phyloP scores from a whole-genome alignment of 2,113 vertebrate genomes.

The Forbesichthys agassizii region DNA sequence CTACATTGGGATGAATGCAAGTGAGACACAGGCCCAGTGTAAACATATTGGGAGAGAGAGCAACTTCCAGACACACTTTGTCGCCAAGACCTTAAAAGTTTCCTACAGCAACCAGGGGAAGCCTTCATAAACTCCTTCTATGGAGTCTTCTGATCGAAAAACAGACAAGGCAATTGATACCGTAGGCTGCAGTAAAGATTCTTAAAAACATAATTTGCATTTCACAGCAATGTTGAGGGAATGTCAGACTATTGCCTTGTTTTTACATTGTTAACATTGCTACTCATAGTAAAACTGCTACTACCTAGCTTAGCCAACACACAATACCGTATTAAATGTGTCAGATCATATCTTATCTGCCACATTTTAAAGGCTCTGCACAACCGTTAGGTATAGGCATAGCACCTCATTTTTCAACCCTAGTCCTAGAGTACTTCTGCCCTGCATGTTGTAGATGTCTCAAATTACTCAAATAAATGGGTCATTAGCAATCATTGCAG shows the following conservation, averaged over 20 bases:
- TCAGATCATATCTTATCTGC: too few species aligned
- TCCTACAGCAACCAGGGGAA: slow-evolving; percentile 9
- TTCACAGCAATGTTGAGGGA: neutral
- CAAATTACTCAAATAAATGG: too few species aligned
- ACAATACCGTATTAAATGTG: too few species aligned
- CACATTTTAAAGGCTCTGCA: too few species aligned
- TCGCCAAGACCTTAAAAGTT: slow-evolving; percentile 11
- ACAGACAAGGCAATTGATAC: neutral
- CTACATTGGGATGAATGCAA: slow-evolving; percentile 48
- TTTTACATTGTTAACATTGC: too few species aligned
- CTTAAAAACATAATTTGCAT: neutral
- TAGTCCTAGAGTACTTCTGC: too few species aligned
- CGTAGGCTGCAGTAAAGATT: neutral
- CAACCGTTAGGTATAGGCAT: too few species aligned
- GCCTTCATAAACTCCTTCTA: slow-evolving; percentile 11
- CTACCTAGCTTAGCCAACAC: too few species aligned
- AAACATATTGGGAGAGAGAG: slow-evolving; percentile 35
- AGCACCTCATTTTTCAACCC: too few species aligned
- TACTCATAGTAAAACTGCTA: too few species aligned
- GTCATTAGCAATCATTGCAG: too few species aligned
- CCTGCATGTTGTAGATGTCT: too few species aligned
- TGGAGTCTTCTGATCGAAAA: neutral
- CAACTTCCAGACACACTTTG: slow-evolving; percentile 33
- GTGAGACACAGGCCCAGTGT: slow-evolving; percentile 43
- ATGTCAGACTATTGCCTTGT: neutral